These are phyloP conservation scores for Aromia moschata DNA, from an alignment of 2,888 invertebrate species.

Conservation along the genomic window DNA sequence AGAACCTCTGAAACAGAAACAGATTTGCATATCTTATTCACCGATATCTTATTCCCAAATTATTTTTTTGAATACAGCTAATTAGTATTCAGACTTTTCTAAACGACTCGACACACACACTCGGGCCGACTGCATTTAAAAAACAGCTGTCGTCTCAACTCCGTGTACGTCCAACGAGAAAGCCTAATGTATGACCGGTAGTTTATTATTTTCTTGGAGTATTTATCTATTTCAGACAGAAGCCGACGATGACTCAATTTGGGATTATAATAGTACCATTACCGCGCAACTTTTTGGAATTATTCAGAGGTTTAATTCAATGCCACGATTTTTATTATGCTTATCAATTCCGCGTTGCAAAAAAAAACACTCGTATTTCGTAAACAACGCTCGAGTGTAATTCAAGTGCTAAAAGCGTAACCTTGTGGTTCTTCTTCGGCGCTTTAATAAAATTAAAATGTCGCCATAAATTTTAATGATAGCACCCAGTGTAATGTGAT, in stretches of 20 bases:
- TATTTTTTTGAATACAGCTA: too few relatives aligned
- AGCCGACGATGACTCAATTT: slow-evolving; percentile 18
- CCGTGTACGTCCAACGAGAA: not conserved
- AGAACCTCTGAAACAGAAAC: too few relatives aligned
- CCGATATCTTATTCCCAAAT: too few relatives aligned
- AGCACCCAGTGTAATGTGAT: not conserved
- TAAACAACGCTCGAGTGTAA: slow-evolving; percentile 14
- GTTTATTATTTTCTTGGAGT: not conserved
- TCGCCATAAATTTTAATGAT: slow-evolving; percentile 22
- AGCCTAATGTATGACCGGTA: not conserved
- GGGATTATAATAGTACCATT: slow-evolving; percentile 20
- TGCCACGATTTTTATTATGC: slow-evolving; percentile 22
- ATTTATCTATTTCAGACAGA: not conserved
- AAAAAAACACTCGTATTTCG: slow-evolving; percentile 4
- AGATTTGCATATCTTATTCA: too few relatives aligned
- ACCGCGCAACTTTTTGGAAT: slow-evolving; percentile 19
- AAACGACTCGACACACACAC: too few relatives aligned
- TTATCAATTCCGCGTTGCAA: slow-evolving; percentile 20
- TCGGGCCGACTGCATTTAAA: not conserved
- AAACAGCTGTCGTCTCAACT: not conserved
- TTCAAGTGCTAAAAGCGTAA: slow-evolving; percentile 7
- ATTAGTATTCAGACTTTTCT: too few relatives aligned
- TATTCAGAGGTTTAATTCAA: slow-evolving; percentile 20
- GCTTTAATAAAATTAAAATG: slow-evolving; percentile 20
- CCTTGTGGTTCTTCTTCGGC: slow-evolving; percentile 14